Conservation (phyloP, 1,140 invertebrate genomes). For the Apis mellifera region Amel_HAv3.1 CM009934.2:2264001-2264500, state of each 20-base stretch:
- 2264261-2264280: neutral
- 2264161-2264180: conserved; percentile 70
- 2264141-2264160: conserved; percentile 76
- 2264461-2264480: neutral
- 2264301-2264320: neutral
- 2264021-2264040: conserved; percentile 62
- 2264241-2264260: neutral
- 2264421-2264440: neutral
- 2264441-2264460: no score
- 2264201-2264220: conserved; percentile 33
- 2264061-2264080: conserved; percentile 79
- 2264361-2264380: no score
- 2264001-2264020: conserved; percentile 14
- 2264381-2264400: no score
- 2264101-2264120: conserved; percentile 70
- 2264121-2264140: conserved; percentile 79
- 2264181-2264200: conserved; percentile 50
- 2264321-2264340: neutral
- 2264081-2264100: conserved; percentile 68
- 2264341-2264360: neutral
- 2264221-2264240: conserved; percentile 32
- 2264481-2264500: neutral
- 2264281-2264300: neutral
- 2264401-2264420: neutral
- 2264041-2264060: conserved; percentile 60